phyloP scores from a whole-genome alignment of 2,888 invertebrate genomes.

The Acrocera orbiculus region DNA sequence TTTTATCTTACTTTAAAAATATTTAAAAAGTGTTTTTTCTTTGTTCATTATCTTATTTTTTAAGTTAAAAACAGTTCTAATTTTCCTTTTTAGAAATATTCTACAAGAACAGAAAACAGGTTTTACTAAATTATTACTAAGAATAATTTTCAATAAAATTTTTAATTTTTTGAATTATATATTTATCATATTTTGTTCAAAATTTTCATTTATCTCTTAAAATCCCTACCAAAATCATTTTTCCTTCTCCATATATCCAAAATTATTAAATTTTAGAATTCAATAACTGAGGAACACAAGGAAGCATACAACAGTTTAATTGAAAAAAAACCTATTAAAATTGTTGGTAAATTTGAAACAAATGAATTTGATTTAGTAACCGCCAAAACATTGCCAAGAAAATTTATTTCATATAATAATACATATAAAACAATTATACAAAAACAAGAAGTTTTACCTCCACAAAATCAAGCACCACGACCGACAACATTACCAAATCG shows the following conservation, averaged over 20 bases:
- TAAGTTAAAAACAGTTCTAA: too few relatives aligned
- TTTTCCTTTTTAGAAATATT: too few relatives aligned
- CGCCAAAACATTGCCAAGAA: conserved; percentile 24
- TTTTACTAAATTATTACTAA: too few relatives aligned
- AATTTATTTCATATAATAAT: conserved; percentile 8
- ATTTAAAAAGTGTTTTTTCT: too few relatives aligned
- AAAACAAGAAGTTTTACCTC: conserved; percentile 12
- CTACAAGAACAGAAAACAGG: too few relatives aligned
- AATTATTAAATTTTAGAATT: conserved; percentile 60
- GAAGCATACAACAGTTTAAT: conserved; percentile 86
- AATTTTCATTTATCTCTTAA: too few relatives aligned
- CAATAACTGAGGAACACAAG: conserved; percentile 74
- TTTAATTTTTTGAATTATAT: too few relatives aligned
- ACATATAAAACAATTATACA: conserved; percentile 1
- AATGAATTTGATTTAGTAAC: conserved; percentile 24
- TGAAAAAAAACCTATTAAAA: conserved; percentile 42
- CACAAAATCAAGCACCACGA: conserved; percentile 22
- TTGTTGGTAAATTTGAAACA: conserved; percentile 23
- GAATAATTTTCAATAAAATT: too few relatives aligned
- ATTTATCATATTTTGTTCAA: too few relatives aligned
- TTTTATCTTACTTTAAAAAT: too few relatives aligned
- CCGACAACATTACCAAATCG: conserved; percentile 29
- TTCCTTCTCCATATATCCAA: conserved; percentile 7
- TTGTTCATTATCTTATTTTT: too few relatives aligned
- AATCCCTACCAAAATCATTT: conserved; percentile 11